These are phyloP conservation scores for Eristalis tenax DNA, from an alignment of 2,888 invertebrate genomes.

Conservation along the genomic window DNA sequence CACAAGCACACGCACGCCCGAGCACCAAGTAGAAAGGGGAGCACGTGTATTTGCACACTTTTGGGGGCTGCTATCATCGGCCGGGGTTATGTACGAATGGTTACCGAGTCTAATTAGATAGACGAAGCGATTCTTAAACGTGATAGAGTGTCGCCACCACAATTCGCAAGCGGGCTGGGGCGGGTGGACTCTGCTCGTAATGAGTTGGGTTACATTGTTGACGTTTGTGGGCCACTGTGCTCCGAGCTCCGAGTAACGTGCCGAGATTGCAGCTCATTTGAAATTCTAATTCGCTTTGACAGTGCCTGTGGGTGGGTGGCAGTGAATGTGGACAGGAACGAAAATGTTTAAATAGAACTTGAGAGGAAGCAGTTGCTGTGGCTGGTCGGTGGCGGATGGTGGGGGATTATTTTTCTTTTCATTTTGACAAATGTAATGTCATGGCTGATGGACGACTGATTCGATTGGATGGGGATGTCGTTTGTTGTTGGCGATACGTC, in stretches of 20 bases:
- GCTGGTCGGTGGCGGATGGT: not conserved
- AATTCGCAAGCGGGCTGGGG: not conserved
- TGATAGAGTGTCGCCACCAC: constrained; percentile 20
- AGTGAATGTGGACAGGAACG: not conserved
- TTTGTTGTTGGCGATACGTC: not conserved
- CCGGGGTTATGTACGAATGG: constrained; percentile 20
- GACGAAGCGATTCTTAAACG: constrained; percentile 33
- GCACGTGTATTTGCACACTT: constrained; percentile 63
- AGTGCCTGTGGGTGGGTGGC: not conserved
- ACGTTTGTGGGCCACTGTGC: not conserved
- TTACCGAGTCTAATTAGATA: constrained; percentile 37
- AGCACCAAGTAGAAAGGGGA: constrained; percentile 1
- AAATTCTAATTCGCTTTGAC: not conserved
- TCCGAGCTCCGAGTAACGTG: not conserved
- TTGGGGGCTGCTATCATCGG: constrained; percentile 28
- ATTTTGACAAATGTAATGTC: not conserved
- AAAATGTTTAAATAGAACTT: not conserved
- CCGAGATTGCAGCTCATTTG: constrained; percentile 12
- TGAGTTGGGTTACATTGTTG: constrained; percentile 16
- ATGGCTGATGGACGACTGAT: not conserved
- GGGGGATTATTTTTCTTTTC: not conserved
- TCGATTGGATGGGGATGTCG: not conserved
- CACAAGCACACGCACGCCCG: not conserved
- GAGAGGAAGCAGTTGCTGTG: not conserved
- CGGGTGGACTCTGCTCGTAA: not conserved